Conservation (phyloP, 1,140 invertebrate genomes). For the Phthorimaea operculella region DNA sequence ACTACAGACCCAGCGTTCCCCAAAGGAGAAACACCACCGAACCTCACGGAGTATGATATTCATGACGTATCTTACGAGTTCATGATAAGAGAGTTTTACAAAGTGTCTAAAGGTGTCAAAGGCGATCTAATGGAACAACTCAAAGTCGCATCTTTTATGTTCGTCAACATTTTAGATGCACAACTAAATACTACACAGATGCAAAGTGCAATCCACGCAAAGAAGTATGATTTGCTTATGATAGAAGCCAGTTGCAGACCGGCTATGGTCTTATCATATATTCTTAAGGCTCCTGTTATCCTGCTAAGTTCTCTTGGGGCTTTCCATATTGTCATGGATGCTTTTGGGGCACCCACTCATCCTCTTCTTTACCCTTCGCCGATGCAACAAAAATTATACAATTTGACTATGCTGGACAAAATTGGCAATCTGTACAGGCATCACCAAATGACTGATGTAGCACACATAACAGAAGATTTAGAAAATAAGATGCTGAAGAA, state of each 20-base stretch:
- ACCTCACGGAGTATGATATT: constrained; percentile 4
- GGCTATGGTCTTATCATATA: neutral
- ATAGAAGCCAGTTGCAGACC: neutral
- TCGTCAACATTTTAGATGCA: neutral
- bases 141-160: too few species aligned
- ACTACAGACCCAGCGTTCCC: constrained; percentile 1
- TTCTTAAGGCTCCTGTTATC: constrained; percentile 4
- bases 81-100: too few species aligned
- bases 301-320: constrained; percentile 2
- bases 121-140: too few species aligned
- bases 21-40: neutral
- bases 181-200: neutral
- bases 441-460: neutral
- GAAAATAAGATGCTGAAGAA: neutral
- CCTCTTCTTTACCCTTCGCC: neutral
- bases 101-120: too few species aligned
- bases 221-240: constrained; percentile 1
- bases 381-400: neutral
- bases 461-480: neutral
- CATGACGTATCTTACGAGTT: constrained; percentile 2
- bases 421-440: neutral
- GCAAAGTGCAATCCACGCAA: neutral
- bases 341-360: neutral
- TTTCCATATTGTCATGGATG: neutral
- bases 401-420: constrained; percentile 5